phyloP scores from a whole-genome alignment of 92 coral and sea anemone species.

The Montipora capitata region DNA sequence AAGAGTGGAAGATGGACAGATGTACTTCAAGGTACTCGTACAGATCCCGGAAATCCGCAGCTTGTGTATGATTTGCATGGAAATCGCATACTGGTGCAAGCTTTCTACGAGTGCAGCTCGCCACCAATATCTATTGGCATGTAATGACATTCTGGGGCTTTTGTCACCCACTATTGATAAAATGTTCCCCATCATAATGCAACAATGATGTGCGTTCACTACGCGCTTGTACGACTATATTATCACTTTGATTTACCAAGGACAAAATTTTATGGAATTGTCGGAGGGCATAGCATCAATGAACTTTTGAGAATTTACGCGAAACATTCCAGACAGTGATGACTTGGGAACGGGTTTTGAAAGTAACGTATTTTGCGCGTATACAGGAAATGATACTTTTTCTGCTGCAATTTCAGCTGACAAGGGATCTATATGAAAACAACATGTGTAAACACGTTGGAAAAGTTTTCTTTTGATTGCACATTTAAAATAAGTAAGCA shows the following conservation, averaged over 20 bases:
- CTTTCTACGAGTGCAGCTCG: slow-evolving; percentile 67
- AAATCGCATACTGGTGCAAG: slow-evolving; percentile 81
- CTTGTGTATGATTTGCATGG: slow-evolving; percentile 83
- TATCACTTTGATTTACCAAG: too few relatives aligned
- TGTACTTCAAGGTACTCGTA: slow-evolving; percentile 47
- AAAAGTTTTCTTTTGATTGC: too few relatives aligned
- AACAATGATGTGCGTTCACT: slow-evolving; percentile 79
- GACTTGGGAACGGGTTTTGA: slow-evolving; percentile 62
- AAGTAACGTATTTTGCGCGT: slow-evolving; percentile 69
- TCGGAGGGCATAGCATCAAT: slow-evolving; percentile 73
- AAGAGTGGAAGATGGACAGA: slow-evolving; percentile 77
- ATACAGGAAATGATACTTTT: slow-evolving; percentile 84
- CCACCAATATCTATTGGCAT: slow-evolving; percentile 81
- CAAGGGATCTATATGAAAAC: too few relatives aligned
- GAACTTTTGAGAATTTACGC: slow-evolving; percentile 75
- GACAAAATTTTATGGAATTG: too few relatives aligned
- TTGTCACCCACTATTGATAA: too few relatives aligned
- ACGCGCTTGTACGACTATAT: slow-evolving; percentile 74
- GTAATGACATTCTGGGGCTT: too few relatives aligned
- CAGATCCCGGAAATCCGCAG: slow-evolving; percentile 82
- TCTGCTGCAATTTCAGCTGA: slow-evolving; percentile 81
- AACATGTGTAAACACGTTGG: too few relatives aligned
- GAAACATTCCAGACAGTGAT: slow-evolving; percentile 67
- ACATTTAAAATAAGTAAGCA: too few relatives aligned
- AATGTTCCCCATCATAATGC: too few relatives aligned